A percentile compares a stretch with the other conserved stretches of the same genome.
phyloP scores from a whole-genome alignment of 2,113 vertebrate genomes.

The Catharus minimus region DNA sequence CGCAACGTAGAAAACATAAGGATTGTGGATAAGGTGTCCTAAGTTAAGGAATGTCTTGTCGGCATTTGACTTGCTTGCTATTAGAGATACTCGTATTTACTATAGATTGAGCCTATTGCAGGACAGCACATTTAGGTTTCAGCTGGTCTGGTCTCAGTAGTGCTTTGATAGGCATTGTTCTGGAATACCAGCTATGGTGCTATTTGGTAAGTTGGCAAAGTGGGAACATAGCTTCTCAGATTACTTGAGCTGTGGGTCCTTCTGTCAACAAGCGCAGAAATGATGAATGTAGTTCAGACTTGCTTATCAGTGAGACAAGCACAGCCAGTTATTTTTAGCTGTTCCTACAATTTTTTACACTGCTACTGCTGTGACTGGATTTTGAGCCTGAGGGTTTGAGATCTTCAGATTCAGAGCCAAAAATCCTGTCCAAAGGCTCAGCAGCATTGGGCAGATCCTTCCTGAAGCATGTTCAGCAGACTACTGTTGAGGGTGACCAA shows the following conservation, averaged over 20 bases:
- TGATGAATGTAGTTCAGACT: background rate
- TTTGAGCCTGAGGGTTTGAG: background rate
- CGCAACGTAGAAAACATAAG: background rate
- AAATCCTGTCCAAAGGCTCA: background rate
- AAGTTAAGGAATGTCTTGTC: background rate
- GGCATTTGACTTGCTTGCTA: background rate
- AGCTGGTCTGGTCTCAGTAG: background rate
- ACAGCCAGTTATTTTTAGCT: background rate
- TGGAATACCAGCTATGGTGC: background rate
- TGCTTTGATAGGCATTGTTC: background rate
- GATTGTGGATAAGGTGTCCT: background rate
- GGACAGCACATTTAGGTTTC: background rate
- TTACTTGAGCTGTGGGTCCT: background rate
- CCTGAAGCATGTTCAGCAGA: background rate
- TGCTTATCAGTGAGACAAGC: background rate
- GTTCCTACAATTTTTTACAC: background rate
- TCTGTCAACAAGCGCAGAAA: background rate
- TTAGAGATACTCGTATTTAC: background rate
- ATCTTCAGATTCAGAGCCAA: background rate
- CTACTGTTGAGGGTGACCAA: background rate
- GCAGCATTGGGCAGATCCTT: background rate
- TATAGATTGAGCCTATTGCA: background rate
- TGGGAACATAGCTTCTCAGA: background rate
- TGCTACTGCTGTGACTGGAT: background rate
- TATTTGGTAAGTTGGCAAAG: background rate